Evolutionary conservation across 2,113 vertebrate species (phyloP).

Genomic region (Arenaria interpres): DNA sequence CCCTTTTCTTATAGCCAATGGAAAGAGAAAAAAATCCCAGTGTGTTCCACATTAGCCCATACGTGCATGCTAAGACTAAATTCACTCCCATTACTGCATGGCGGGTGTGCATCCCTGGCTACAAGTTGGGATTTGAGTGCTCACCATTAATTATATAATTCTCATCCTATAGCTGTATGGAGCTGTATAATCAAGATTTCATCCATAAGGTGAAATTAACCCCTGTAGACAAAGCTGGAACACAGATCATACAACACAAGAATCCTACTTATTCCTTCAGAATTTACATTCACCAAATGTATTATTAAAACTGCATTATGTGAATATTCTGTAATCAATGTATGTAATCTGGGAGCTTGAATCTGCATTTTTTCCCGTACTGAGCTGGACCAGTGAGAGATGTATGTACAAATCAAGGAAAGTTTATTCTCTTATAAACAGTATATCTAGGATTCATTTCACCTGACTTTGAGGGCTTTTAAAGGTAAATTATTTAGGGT

Average conservation of each 20-base stretch:
- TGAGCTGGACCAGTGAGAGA: background rate
- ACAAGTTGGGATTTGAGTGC: background rate
- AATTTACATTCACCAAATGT: background rate
- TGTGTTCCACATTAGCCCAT: conserved; percentile 24
- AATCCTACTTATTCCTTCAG: background rate
- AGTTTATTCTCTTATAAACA: background rate
- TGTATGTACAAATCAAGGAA: background rate
- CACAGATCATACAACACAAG: background rate
- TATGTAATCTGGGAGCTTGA: background rate
- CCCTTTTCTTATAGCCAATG: background rate
- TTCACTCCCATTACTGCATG: conserved; percentile 23
- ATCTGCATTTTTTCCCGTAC: background rate
- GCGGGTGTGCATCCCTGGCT: background rate
- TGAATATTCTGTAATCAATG: background rate
- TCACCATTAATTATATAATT: background rate
- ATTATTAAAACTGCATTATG: background rate
- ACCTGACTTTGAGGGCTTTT: background rate
- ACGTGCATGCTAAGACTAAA: conserved; percentile 36
- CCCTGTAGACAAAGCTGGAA: background rate
- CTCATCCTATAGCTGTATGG: background rate
- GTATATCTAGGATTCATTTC: background rate
- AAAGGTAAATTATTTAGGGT: background rate
- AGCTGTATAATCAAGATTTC: background rate
- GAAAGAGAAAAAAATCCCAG: conserved; percentile 4
- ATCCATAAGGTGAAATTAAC: background rate